A percentile compares a stretch with the other conserved stretches of the same genome.
Evolutionary conservation across 2,888 invertebrate genomes (phyloP).

Genomic region (Volucella inflata): DNA sequence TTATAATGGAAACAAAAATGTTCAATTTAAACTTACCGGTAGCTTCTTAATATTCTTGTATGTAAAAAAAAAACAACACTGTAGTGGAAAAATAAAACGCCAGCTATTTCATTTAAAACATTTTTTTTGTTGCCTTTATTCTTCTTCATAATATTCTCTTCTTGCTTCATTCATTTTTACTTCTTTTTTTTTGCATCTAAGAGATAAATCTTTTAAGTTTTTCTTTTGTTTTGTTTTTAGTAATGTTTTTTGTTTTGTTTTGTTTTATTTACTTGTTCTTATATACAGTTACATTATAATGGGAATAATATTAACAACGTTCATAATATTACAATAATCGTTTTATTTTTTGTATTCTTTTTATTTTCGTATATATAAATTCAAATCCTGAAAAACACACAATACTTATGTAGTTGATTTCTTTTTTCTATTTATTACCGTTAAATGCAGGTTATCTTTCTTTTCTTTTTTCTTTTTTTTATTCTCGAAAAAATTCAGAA

Average conservation of each 20-base stretch:
- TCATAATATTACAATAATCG: slow-evolving; percentile 79
- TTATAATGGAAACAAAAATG: too few relatives aligned
- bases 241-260: slow-evolving; percentile 70
- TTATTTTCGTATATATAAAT: slow-evolving; percentile 58
- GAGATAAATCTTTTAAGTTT: slow-evolving; percentile 51
- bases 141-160: slow-evolving; percentile 6
- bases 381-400: slow-evolving; percentile 75
- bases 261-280: slow-evolving; percentile 76
- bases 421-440: slow-evolving; percentile 21
- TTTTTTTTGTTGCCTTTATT: slow-evolving; percentile 70
- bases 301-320: slow-evolving; percentile 82
- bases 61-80: not conserved
- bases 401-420: slow-evolving; percentile 62
- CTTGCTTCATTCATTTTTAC: slow-evolving; percentile 6
- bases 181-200: slow-evolving; percentile 60
- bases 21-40: not conserved
- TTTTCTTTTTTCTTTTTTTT: slow-evolving; percentile 23
- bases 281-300: slow-evolving; percentile 81
- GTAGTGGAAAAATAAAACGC: not conserved
- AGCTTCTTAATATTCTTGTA: too few relatives aligned
- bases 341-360: slow-evolving; percentile 43
- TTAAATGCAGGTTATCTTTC: slow-evolving; percentile 64
- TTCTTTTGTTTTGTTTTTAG: slow-evolving; percentile 40
- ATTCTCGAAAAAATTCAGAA: slow-evolving; percentile 54
- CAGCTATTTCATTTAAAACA: slow-evolving; percentile 61